These are phyloP conservation scores for Agonopterix subpropinquella DNA, from an alignment of 2,888 invertebrate species.

Conservation along the genomic window DNA sequence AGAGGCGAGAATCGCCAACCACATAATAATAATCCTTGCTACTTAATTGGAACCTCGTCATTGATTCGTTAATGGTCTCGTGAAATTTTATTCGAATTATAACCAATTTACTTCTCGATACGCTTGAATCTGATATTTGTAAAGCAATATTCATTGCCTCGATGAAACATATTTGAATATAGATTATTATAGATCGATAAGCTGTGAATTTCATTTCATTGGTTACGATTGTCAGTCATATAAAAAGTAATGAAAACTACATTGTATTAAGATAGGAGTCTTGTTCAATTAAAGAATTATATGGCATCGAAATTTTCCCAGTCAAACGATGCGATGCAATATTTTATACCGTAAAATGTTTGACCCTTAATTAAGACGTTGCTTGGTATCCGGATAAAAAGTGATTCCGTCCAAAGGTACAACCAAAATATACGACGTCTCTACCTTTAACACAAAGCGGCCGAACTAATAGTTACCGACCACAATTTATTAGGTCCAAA, in stretches of 20 bases:
- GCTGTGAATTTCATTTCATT: constrained; percentile 8
- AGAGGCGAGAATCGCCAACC: constrained; percentile 42
- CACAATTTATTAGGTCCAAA: constrained; percentile 51
- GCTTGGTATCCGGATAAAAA: constrained; percentile 42
- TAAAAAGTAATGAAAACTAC: constrained; percentile 12
- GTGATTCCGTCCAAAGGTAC: constrained; percentile 39
- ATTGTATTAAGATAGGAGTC: constrained; percentile 4
- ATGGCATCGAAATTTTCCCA: constrained; percentile 21
- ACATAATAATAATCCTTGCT: constrained; percentile 44
- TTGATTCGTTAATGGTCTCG: constrained; percentile 64
- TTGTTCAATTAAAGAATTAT: constrained; percentile 24
- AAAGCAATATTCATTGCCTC: constrained; percentile 4
- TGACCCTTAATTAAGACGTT: constrained; percentile 63
- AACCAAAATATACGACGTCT: constrained; percentile 47
- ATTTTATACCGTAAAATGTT: constrained; percentile 45
- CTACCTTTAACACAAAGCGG: constrained; percentile 42
- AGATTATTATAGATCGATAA: constrained; percentile 21
- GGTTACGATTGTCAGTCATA: constrained; percentile 7
- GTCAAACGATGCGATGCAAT: constrained; percentile 34
- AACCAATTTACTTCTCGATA: constrained; percentile 29
- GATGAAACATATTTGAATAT: constrained; percentile 14
- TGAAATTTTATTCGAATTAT: constrained; percentile 51
- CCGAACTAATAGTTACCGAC: constrained; percentile 42
- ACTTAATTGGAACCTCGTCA: constrained; percentile 60
- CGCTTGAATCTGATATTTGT: constrained; percentile 15